Evolutionary conservation across 2,797 vertebrate species (phyloP), one percentile per base, ranked within the genome.

Genomic region (Sciaenops ocellatus): DNA sequence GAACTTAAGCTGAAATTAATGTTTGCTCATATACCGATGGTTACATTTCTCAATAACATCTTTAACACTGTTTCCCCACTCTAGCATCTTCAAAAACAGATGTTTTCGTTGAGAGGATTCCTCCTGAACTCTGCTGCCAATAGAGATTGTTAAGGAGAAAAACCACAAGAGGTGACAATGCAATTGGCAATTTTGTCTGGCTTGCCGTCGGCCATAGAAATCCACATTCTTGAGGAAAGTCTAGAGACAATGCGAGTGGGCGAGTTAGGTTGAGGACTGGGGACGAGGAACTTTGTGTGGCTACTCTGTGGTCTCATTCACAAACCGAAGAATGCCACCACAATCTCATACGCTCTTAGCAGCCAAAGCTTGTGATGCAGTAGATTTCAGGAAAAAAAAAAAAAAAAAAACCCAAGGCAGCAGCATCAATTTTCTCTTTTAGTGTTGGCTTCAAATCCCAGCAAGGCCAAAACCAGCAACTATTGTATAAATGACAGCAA

Each of bases 311-410:
- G 94, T 94, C 90, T 87, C 88, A 93, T 89, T 91, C 85, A 87
- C 87, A 86, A 90, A 92, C 93, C 89, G 0, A 95, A 91, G 93
- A 96, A 95, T 95, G 93, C 93, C 89, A 60, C 90, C 93, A 90
- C 93, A 94, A 90, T 92, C 92, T 91, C 86, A 85, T 89, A 78
- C 20, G 55, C 83, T 93, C 90, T 85, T 79, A 80, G 89, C 90
- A 92, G 90, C 92, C 89, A 89, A 87, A 88, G 78, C 84, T 83
- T 38, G 82, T 66, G 87, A 88, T 91, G 85, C 84, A 88, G 91
- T 89, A 86, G 86, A 91, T 92, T 87, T 91, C 79, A 91, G 75
- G 79, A 67, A 70, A 72, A 5, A 42, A 80, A 67, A 70, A 42
- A 80, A 67, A 70, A 69, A 5, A 42, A 64, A 28, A 78, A n/a